Evolutionary conservation across 23 tunicate genomes (phyloP).

Genomic region (Ascidia mentula): DNA sequence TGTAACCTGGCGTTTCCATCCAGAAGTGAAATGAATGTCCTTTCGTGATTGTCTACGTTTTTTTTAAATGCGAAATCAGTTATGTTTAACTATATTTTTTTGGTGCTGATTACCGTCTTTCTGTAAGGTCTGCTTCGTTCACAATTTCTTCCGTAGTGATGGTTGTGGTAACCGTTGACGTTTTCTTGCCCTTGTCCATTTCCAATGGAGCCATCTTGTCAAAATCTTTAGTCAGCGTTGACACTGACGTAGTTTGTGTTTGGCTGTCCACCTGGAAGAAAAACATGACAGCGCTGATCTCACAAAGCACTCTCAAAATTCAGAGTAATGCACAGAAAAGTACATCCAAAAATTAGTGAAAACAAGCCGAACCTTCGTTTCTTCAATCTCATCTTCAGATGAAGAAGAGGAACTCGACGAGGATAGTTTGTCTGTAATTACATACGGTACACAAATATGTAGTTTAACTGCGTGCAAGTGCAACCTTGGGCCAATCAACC

Average conservation of each 20-base stretch:
- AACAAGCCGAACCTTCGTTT: neutral
- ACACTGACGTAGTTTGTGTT: neutral
- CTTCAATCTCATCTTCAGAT: neutral
- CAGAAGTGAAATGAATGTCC: constrained; percentile 84
- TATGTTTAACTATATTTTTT: neutral
- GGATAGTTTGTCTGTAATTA: neutral
- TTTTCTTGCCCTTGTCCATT: neutral
- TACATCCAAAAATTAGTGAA: neutral
- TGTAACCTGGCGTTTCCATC: constrained; percentile 83
- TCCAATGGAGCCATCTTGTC: neutral
- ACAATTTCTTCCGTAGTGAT: neutral
- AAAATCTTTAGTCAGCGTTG: neutral
- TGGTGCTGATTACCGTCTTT: neutral
- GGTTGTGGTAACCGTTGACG: neutral
- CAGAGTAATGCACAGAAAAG: neutral
- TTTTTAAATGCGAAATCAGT: too few species aligned
- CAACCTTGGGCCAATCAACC: too few species aligned
- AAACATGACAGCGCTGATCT: neutral
- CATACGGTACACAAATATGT: neutral
- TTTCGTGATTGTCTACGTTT: constrained; percentile 61
- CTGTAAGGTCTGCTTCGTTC: neutral
- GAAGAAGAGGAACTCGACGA: neutral
- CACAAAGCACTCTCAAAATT: too few species aligned
- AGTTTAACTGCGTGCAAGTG: too few species aligned
- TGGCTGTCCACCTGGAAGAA: neutral